phyloP scores from a whole-genome alignment of 1,140 invertebrate species.

The Neuroterus valhalla region DNA sequence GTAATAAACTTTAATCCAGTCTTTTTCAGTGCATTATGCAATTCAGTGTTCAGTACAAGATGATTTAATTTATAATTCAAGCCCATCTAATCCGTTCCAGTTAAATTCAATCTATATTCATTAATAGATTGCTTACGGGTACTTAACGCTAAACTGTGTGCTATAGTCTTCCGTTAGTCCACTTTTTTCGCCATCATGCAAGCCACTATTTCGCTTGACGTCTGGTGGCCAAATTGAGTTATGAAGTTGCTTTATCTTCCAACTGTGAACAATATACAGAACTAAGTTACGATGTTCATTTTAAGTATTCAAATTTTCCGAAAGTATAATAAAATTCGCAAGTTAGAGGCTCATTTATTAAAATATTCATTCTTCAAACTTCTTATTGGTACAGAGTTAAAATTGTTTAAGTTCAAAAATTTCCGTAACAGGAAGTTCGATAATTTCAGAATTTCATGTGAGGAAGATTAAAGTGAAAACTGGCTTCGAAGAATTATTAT shows the following conservation, averaged over 20 bases:
- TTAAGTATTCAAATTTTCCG: background rate
- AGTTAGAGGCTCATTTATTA: too few species aligned
- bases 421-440: too few species aligned
- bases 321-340: background rate
- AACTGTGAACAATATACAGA: background rate
- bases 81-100: background rate
- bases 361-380: too few species aligned
- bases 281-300: background rate
- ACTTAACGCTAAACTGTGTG: background rate
- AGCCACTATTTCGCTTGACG: too few species aligned
- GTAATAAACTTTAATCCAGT: background rate
- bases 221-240: slow-evolving; percentile 1
- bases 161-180: background rate
- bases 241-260: background rate
- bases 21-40: background rate
- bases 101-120: slow-evolving; percentile 22
- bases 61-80: slow-evolving; percentile 12
- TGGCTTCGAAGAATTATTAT: too few species aligned
- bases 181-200: background rate
- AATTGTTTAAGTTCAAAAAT: too few species aligned
- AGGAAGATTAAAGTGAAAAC: too few species aligned
- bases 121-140: slow-evolving; percentile 5
- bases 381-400: too few species aligned
- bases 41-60: background rate
- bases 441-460: too few species aligned